phyloP scores from a whole-genome alignment of 1,140 invertebrate species.

The Leptonema lineaticorne region DNA sequence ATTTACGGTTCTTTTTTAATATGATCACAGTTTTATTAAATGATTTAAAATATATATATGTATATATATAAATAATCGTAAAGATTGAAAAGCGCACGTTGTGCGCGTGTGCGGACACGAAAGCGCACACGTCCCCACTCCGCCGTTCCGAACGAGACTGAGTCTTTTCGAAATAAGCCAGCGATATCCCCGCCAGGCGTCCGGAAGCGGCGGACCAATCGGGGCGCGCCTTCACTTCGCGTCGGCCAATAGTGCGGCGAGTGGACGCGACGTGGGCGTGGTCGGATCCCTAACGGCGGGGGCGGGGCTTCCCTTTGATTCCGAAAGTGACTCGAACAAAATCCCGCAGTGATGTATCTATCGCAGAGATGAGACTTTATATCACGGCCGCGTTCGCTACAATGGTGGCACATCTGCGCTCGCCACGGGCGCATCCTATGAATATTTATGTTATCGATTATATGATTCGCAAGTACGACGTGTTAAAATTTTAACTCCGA shows the following conservation, averaged over 20 bases:
- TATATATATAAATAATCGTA: too few relatives aligned
- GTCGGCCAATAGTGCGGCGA: too few relatives aligned
- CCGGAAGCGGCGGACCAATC: background rate
- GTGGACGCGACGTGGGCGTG: background rate
- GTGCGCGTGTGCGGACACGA: background rate
- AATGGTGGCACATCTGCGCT: background rate
- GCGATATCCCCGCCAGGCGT: too few relatives aligned
- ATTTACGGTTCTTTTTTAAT: too few relatives aligned
- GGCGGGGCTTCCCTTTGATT: constrained; percentile 7
- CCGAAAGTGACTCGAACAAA: background rate
- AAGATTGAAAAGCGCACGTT: too few relatives aligned
- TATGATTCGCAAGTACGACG: background rate
- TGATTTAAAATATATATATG: background rate
- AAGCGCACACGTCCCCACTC: constrained; percentile 21
- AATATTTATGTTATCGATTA: background rate
- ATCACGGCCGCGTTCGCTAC: background rate
- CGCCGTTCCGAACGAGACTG: constrained; percentile 8
- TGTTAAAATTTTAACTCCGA: too few relatives aligned
- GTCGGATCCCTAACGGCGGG: too few relatives aligned
- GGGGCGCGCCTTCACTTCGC: background rate
- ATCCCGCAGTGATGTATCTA: constrained; percentile 5
- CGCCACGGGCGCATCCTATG: background rate
- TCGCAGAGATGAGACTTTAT: constrained; percentile 13
- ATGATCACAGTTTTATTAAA: background rate
- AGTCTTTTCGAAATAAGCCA: too few relatives aligned